These are phyloP conservation scores for Drymodes brunneopygia DNA, from an alignment of 2,113 vertebrate genomes.

Conservation along the genomic window DNA sequence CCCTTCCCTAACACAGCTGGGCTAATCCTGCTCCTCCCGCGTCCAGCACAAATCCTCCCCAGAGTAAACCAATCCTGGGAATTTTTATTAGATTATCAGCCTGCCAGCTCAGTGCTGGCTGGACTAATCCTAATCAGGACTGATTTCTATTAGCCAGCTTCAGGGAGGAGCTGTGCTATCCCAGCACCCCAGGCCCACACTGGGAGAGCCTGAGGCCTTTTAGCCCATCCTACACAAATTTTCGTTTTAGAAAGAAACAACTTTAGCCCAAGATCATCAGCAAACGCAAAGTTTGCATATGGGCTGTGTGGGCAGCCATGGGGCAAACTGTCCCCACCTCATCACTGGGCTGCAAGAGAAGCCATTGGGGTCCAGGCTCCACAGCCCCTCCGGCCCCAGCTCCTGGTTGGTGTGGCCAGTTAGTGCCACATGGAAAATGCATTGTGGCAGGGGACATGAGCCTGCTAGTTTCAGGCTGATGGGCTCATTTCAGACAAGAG, in stretches of 20 bases:
- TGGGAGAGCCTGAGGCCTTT: conserved; percentile 68
- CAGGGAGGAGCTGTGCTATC: conserved; percentile 73
- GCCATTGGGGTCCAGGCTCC: background rate
- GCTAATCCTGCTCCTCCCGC: conserved; percentile 86
- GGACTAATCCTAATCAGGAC: conserved; percentile 88
- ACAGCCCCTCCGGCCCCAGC: background rate
- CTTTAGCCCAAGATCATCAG: background rate
- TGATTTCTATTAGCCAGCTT: conserved; percentile 84
- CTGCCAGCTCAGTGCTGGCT: conserved; percentile 69
- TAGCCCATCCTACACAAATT: conserved; percentile 41
- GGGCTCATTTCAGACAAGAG: background rate
- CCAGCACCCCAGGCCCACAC: conserved; percentile 68
- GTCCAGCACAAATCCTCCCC: conserved; percentile 82
- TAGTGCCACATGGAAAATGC: background rate
- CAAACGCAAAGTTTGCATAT: background rate
- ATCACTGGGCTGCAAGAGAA: background rate
- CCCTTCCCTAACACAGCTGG: conserved; percentile 73
- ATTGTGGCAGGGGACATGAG: conserved; percentile 1
- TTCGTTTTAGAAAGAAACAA: background rate
- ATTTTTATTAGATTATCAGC: conserved; percentile 89
- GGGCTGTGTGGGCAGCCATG: background rate
- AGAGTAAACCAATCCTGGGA: conserved; percentile 86
- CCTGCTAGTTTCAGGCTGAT: background rate
- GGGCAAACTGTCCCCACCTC: background rate
- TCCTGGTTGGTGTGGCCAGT: background rate